phyloP scores from a whole-genome alignment of 2,797 vertebrate genomes.

The Streptopelia turtur region DNA sequence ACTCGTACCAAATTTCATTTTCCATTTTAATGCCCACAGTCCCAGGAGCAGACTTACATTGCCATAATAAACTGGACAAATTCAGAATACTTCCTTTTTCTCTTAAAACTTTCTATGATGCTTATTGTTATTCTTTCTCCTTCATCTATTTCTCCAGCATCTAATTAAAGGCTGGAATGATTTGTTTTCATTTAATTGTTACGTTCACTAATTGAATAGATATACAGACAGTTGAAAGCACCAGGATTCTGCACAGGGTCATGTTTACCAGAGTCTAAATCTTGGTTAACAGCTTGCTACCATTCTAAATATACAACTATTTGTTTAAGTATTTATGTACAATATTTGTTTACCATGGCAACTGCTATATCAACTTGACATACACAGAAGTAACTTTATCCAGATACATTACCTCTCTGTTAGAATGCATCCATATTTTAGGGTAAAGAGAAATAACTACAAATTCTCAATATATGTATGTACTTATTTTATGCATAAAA shows the following conservation, averaged over 20 bases:
- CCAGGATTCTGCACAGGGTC: slow-evolving; percentile 15
- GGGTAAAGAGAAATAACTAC: background rate
- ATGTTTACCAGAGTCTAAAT: slow-evolving; percentile 44
- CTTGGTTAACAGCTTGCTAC: slow-evolving; percentile 33
- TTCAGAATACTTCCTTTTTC: background rate
- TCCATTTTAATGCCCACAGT: background rate
- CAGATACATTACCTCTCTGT: slow-evolving; percentile 19
- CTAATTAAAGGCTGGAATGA: slow-evolving; percentile 11
- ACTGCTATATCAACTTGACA: slow-evolving; percentile 48
- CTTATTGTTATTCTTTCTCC: background rate
- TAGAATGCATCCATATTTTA: background rate
- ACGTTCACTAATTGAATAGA: slow-evolving; percentile 30
- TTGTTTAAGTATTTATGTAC: slow-evolving; percentile 57
- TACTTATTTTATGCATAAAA: background rate
- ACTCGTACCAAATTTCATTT: background rate
- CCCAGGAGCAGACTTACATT: background rate
- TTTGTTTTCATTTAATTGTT: background rate
- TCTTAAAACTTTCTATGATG: background rate
- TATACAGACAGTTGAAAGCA: slow-evolving; percentile 26
- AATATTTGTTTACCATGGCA: slow-evolving; percentile 50
- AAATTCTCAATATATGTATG: background rate
- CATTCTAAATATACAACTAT: slow-evolving; percentile 35
- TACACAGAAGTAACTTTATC: slow-evolving; percentile 11
- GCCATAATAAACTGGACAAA: background rate
- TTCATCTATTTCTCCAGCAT: background rate